Percentiles rank a stretch among this genome's conserved stretches.
phyloP scores from a whole-genome alignment of 2,797 vertebrate genomes.

The Notolabrus celidotus region DNA sequence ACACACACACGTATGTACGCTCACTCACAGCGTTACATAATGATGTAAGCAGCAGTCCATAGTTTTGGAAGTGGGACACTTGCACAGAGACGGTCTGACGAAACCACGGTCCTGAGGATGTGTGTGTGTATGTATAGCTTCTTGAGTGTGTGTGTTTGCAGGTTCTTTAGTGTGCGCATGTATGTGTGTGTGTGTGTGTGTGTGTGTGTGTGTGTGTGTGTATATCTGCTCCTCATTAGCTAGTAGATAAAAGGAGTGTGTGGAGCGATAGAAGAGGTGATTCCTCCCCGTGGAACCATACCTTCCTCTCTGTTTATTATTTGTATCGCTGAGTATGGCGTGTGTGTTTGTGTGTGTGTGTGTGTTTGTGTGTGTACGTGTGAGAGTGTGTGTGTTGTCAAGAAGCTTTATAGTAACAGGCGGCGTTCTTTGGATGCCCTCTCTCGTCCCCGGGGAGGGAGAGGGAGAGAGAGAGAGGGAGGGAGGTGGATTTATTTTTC shows the following conservation, averaged over 20 bases:
- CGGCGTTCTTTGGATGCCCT: slow-evolving; percentile 72
- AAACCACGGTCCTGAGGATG: slow-evolving; percentile 71
- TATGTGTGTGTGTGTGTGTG: slow-evolving; percentile 39
- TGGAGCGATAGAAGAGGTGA: slow-evolving; percentile 77
- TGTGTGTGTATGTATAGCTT: slow-evolving; percentile 40
- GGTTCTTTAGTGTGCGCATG: slow-evolving; percentile 14
- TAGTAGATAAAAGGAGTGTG: slow-evolving; percentile 81
- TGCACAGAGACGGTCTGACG: slow-evolving; percentile 74
- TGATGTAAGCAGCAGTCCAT: slow-evolving; percentile 75
- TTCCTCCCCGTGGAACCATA: slow-evolving; percentile 74
- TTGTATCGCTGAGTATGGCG: slow-evolving; percentile 60
- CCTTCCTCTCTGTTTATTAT: slow-evolving; percentile 70
- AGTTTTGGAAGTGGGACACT: slow-evolving; percentile 80
- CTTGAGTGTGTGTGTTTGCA: slow-evolving; percentile 26
- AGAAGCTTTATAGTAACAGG: slow-evolving; percentile 74
- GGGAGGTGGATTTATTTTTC: slow-evolving; percentile 75
- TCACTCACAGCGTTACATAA: slow-evolving; percentile 63
- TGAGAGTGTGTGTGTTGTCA: slow-evolving; percentile 54
- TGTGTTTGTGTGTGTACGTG: slow-evolving; percentile 11
- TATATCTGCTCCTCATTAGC: slow-evolving; percentile 81
- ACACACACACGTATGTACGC: slow-evolving; percentile 47
- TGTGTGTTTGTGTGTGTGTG: slow-evolving; percentile 38
- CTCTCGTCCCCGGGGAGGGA: slow-evolving; percentile 55
- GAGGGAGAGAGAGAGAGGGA: slow-evolving; percentile 11
- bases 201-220: slow-evolving; percentile 27